Percentiles rank a stretch among this genome's conserved stretches.
Evolutionary conservation across 2,113 vertebrate genomes (phyloP).

Genomic region (Platichthys stellatus): DNA sequence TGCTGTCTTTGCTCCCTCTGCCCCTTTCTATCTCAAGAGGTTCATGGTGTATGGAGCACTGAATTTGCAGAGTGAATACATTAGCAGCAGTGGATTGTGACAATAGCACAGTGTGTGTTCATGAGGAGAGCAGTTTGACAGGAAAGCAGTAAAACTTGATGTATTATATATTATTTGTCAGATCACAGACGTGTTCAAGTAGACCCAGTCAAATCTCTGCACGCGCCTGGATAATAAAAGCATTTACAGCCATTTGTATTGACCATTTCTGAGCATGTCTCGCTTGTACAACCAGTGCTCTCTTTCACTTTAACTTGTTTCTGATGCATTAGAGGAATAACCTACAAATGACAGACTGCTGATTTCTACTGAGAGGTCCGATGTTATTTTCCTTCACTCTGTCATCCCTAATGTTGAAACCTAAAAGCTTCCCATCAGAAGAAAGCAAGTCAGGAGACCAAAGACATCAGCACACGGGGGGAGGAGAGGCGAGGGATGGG

Average conservation of each 20-base stretch:
- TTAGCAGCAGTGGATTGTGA: neutral
- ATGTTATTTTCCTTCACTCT: conserved; percentile 5
- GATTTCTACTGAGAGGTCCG: conserved; percentile 11
- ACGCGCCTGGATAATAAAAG: neutral
- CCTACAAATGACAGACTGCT: conserved; percentile 17
- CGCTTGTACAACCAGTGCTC: neutral
- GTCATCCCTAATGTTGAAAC: conserved; percentile 30
- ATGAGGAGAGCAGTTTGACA: neutral
- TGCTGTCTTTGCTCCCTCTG: neutral
- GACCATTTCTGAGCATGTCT: neutral
- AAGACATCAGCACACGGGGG: conserved; percentile 7
- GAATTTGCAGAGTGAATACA: neutral
- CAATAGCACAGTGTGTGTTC: neutral
- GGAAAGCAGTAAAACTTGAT: neutral
- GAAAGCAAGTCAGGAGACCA: conserved; percentile 23
- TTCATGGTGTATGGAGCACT: neutral
- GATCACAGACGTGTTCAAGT: neutral
- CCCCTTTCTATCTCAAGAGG: neutral
- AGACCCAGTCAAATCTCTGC: neutral
- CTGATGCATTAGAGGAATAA: conserved; percentile 10
- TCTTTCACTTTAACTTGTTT: neutral
- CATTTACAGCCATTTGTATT: neutral
- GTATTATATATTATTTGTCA: neutral
- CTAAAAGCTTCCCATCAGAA: conserved; percentile 34
- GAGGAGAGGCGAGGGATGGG: conserved; percentile 3